Evolutionary conservation across 2,797 vertebrate genomes (phyloP).

Genomic region (Sebastes matsubarae): DNA sequence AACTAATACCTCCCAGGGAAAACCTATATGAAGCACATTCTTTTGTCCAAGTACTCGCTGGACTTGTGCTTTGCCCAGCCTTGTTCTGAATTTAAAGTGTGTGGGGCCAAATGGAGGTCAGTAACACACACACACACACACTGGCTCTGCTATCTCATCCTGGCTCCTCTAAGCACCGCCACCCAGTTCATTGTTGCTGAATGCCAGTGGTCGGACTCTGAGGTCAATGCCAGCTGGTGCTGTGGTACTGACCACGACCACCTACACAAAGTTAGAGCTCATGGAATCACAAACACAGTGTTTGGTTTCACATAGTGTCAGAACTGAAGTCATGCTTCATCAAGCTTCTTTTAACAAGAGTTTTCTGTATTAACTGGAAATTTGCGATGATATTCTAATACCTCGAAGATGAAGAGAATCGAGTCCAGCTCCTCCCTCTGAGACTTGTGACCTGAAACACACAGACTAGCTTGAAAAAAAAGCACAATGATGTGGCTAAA

Average conservation of each 20-base stretch:
- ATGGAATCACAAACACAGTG: conserved; percentile 1
- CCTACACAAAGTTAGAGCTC: background rate
- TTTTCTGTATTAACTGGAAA: background rate
- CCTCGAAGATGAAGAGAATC: conserved; percentile 99
- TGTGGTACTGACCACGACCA: background rate
- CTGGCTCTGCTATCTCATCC: conserved; percentile 50
- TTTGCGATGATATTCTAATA: conserved; percentile 61
- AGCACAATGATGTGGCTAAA: background rate
- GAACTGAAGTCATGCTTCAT: background rate
- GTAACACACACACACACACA: conserved; percentile 1
- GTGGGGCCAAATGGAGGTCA: conserved; percentile 29
- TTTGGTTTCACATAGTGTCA: background rate
- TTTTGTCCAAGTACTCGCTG: background rate
- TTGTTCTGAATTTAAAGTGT: conserved; percentile 22
- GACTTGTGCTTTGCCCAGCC: background rate
- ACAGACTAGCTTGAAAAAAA: conserved; percentile 29
- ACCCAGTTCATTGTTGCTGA: conserved; percentile 25
- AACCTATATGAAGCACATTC: background rate
- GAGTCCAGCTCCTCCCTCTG: conserved; percentile 99
- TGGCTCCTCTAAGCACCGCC: conserved; percentile 12
- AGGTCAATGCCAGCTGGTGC: conserved; percentile 32
- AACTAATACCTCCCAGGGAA: background rate
- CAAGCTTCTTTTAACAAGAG: background rate
- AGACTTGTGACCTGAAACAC: conserved; percentile 93
- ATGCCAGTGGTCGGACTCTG: conserved; percentile 39